Conservation (phyloP, 1,140 invertebrate genomes). For the Atopsyche davidsoni region DNA sequence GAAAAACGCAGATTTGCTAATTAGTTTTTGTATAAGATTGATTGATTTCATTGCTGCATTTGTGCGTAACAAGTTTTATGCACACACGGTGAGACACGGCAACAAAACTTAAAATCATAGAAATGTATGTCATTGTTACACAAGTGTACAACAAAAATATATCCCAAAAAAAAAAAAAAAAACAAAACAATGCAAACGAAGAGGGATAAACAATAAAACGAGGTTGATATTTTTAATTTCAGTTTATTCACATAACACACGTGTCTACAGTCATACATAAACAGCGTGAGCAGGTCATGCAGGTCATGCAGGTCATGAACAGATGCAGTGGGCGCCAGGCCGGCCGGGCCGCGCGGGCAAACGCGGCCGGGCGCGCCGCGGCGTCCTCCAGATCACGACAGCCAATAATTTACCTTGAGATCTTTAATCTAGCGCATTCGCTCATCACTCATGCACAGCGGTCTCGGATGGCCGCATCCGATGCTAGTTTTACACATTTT, state of each 20-base stretch:
- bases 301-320: constrained; percentile 1
- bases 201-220: not conserved
- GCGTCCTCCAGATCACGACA: constrained; percentile 18
- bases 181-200: no score
- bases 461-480: constrained; percentile 20
- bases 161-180: no score
- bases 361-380: constrained; percentile 2
- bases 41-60: no score
- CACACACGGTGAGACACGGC: no score
- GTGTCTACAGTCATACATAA: constrained; percentile 27
- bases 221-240: constrained; percentile 4
- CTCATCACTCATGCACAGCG: constrained; percentile 25
- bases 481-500: constrained; percentile 11
- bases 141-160: no score
- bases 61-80: no score
- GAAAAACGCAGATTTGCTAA: no score
- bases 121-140: no score
- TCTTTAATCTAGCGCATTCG: constrained; percentile 15
- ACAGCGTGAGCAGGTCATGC: constrained; percentile 20
- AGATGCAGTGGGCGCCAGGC: not conserved
- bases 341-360: constrained; percentile 22
- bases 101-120: no score
- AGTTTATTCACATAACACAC: constrained; percentile 28
- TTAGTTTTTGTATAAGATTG: no score
- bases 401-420: constrained; percentile 26